Evolutionary conservation across 2,113 vertebrate genomes (phyloP).

Genomic region (Pachypanchax playfairii): DNA sequence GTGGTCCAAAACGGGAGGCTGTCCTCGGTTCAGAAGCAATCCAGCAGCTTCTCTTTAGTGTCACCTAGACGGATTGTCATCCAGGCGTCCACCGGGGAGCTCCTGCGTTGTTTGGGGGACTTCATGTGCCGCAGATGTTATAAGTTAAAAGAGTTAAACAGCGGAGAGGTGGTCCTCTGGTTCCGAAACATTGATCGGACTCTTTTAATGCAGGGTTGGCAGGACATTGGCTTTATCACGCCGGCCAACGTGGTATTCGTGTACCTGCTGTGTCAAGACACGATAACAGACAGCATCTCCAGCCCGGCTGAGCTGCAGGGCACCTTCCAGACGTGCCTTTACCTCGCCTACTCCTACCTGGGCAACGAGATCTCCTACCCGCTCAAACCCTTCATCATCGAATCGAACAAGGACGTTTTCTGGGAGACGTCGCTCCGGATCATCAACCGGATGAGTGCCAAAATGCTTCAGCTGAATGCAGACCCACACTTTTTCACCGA

Average conservation of each 20-base stretch:
- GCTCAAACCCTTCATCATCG: slow-evolving; percentile 95
- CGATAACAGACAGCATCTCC: slow-evolving; percentile 85
- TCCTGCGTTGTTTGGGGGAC: slow-evolving; percentile 92
- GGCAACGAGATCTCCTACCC: slow-evolving; percentile 99
- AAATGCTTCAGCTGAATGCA: slow-evolving; percentile 95
- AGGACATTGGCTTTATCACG: slow-evolving; percentile 97
- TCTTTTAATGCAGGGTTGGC: slow-evolving; percentile 96
- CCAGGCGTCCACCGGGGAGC: slow-evolving; percentile 95
- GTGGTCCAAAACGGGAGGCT: slow-evolving; percentile 59
- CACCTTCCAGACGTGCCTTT: slow-evolving; percentile 95
- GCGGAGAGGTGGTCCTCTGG: slow-evolving; percentile 92
- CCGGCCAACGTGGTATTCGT: slow-evolving; percentile 96
- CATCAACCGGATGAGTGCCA: slow-evolving; percentile 91
- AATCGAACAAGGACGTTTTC: slow-evolving; percentile 92
- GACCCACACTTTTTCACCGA: slow-evolving; percentile 98
- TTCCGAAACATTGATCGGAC: slow-evolving; percentile 97
- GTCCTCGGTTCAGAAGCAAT: slow-evolving; percentile 72
- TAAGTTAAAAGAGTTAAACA: slow-evolving; percentile 89
- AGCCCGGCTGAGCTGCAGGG: slow-evolving; percentile 89
- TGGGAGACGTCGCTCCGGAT: slow-evolving; percentile 92
- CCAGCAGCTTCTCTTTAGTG: slow-evolving; percentile 73
- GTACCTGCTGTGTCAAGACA: slow-evolving; percentile 93
- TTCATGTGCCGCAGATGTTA: slow-evolving; percentile 94
- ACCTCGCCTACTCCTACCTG: slow-evolving; percentile 98
- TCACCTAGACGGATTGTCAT: slow-evolving; percentile 90